These are phyloP conservation scores for Riptortus pedestris DNA, from an alignment of 1,140 invertebrate species.

Conservation along the genomic window DNA sequence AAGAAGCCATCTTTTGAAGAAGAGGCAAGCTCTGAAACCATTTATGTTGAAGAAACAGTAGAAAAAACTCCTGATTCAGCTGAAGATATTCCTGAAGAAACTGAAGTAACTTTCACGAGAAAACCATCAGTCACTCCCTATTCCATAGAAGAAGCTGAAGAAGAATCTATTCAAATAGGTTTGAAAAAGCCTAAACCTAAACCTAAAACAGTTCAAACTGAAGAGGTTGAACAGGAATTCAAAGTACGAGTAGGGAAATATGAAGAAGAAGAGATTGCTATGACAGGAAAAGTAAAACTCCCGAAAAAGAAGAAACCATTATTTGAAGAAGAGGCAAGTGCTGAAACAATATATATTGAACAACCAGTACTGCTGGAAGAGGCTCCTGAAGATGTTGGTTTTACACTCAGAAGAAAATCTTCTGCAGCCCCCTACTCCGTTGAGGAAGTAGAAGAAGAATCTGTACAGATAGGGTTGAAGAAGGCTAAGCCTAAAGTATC, in stretches of 20 bases:
- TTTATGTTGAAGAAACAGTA: constrained; percentile 50
- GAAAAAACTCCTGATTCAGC: constrained; percentile 4
- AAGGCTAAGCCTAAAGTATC: constrained; percentile 35
- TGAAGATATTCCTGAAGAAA: constrained; percentile 46
- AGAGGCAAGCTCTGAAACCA: constrained; percentile 51
- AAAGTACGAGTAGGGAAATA: constrained; percentile 71
- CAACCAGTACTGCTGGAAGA: constrained; percentile 58
- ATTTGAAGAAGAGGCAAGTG: constrained; percentile 57
- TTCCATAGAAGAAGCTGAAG: constrained; percentile 35
- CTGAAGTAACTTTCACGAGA: constrained; percentile 74
- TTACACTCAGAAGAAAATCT: constrained; percentile 31
- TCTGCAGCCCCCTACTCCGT: constrained; percentile 35
- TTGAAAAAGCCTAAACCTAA: constrained; percentile 37
- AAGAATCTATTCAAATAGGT: constrained; percentile 38
- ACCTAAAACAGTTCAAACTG: constrained; percentile 58
- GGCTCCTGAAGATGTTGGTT: constrained; percentile 46
- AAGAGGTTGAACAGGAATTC: constrained; percentile 76
- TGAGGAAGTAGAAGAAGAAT: constrained; percentile 35
- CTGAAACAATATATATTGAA: constrained; percentile 47
- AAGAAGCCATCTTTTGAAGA: constrained; percentile 63
- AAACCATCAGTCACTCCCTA: too few relatives aligned
- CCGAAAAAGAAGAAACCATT: constrained; percentile 74
- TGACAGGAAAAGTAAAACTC: constrained; percentile 71
- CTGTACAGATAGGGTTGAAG: constrained; percentile 41
- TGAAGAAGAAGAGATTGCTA: constrained; percentile 73